Evolutionary conservation across 2,888 invertebrate genomes (phyloP).

Genomic region (Shargacucullia verbasci): DNA sequence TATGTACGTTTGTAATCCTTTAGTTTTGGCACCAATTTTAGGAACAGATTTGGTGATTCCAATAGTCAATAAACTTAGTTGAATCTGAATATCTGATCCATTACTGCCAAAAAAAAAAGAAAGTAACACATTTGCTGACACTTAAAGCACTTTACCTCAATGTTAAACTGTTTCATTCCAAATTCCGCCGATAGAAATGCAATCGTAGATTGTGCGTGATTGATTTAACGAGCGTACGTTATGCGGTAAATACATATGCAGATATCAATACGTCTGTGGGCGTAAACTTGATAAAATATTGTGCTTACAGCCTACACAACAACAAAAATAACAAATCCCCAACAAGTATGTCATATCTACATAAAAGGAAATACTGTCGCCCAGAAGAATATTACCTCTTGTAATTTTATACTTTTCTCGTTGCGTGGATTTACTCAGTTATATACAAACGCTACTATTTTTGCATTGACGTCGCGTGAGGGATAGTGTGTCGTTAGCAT

Average conservation of each 20-base stretch:
- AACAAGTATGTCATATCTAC: constrained; percentile 27
- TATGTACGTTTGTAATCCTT: too few species aligned
- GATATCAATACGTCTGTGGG: constrained; percentile 8
- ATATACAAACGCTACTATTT: constrained; percentile 61
- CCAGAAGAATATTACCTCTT: constrained; percentile 31
- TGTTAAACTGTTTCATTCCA: background rate
- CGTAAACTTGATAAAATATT: constrained; percentile 16
- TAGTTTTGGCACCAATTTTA: too few species aligned
- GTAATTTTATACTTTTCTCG: constrained; percentile 63
- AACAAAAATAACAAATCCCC: constrained; percentile 14
- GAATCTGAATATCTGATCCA: too few species aligned
- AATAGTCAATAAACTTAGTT: too few species aligned
- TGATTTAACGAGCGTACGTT: constrained; percentile 11
- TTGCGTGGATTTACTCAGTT: constrained; percentile 76
- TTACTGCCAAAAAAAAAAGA: too few species aligned
- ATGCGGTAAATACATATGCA: constrained; percentile 10
- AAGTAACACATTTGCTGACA: too few species aligned
- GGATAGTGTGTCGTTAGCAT: constrained; percentile 70
- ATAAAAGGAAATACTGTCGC: constrained; percentile 40
- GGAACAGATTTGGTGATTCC: too few species aligned
- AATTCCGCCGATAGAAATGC: constrained; percentile 39
- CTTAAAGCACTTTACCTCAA: background rate
- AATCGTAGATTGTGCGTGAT: constrained; percentile 36
- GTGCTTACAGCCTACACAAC: constrained; percentile 12
- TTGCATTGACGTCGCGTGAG: constrained; percentile 75